Evolutionary conservation across 1,140 invertebrate genomes (phyloP), one percentile per base, ranked within the genome.

Genomic region (Pectinophora gossypiella): DNA sequence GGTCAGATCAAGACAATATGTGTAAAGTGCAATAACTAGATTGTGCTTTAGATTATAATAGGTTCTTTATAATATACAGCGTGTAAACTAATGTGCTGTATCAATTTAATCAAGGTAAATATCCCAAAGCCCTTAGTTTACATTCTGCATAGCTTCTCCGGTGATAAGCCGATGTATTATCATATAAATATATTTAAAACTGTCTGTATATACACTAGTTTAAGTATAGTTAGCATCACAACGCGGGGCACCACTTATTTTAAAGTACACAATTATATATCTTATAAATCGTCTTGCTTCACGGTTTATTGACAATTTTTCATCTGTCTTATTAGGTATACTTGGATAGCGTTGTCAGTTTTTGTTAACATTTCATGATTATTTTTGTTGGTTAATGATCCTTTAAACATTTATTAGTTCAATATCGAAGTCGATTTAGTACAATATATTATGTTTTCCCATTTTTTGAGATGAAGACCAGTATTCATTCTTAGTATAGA

Each of bases 1-100:
- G 56, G 45, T 60, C 54, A 40, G 38, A 56, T 60, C 47, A 76
- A 76, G 78, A 85, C 78, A 82, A 84, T 84, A 84, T 76, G 50
- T 71, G 53, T 64, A 63, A 76, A 82, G 76, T 82, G 75, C 78
- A 85, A 82, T 80, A 82, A 80, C 46, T 64, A 58, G 61, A 73
- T 82, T 85, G 78, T 85, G 71, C 81, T 85, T 69, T 72, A 78
- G 36, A 32, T 40, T 21, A n/a, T 60, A 61, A 36, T 71, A 66
- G 64, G 54, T 56, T 45, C 52, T 63, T 46, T 54, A 45, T 63
- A 60, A 59, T n/a, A 42, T 52, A 54, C 49, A 65, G 55, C 63
- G 27, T 32, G 27, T 32, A 32, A 12, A n/a, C 27, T 32, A 32
- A n/a, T 12, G 27, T 32, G 58, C 51, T n/a, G n/a, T n/a, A n/a